Evolutionary conservation across 2,113 vertebrate species (phyloP), one percentile per base, ranked within the genome.

Genomic region (Tragelaphus strepsiceros): DNA sequence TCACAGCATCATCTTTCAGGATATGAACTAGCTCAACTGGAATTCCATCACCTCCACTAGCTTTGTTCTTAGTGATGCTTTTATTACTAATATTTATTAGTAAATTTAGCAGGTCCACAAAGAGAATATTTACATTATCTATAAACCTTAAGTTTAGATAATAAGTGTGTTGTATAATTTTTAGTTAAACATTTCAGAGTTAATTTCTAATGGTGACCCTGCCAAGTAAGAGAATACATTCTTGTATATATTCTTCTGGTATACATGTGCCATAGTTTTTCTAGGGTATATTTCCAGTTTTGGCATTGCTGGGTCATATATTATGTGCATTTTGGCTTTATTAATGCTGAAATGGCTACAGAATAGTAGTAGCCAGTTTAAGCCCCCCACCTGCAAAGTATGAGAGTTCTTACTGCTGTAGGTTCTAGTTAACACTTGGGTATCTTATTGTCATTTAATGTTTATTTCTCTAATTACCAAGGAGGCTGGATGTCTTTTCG

Each of bases 181-280:
- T 93, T 61, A 96, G 56, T 67, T 22, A 77, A 84, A 78, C 6
- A 83, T 96, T 90, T 96, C 53, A 80, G 26, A 56, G 19, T 82
- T 96, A 62, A 91, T 96, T 84, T 94, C 30, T 91, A 35, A 94
- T 88, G 93, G 82, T 97, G 43, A 64, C 39, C 13, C 28, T 46
- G 88, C 1, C n/a, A 26, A 64, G 5, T 96, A 88, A 92, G 54
- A 94, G 58, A 92, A 59, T 94, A 7, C 14, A 78, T 84, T 82
- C 53, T 81, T 77, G 5, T 74, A 43, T 53, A 53, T 88, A 19
- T 71, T 61, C 32, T 97, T 82, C 49, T 62, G 74, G 26, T 90
- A 88, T 11, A 21, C 67, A 64, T 53, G 71, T 94, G 16, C 16
- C 30, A 26, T 59, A 88, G 6, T 64, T 91, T 91, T 81, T 61